phyloP scores from a whole-genome alignment of 2,797 vertebrate genomes.

The Sphenodon punctatus region DNA sequence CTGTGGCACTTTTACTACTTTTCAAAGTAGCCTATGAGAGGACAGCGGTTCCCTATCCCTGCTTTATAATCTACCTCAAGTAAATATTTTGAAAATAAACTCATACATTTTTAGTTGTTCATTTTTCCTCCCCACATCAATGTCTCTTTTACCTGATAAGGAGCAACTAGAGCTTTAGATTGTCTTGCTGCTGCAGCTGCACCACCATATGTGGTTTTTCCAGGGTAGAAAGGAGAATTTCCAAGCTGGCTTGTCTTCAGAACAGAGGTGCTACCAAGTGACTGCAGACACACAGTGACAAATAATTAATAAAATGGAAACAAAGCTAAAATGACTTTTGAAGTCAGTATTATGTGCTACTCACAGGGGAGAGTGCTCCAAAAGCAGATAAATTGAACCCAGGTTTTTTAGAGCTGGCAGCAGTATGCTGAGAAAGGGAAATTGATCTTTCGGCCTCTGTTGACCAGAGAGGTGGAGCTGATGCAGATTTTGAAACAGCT shows the following conservation, averaged over 20 bases:
- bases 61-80: not conserved
- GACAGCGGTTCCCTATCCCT: not conserved
- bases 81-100: not conserved
- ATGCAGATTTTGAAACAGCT: constrained; percentile 87
- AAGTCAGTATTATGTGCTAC: constrained; percentile 41
- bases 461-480: constrained; percentile 90
- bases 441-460: constrained; percentile 88
- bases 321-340: not conserved
- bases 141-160: constrained; percentile 85
- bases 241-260: constrained; percentile 92
- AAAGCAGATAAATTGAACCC: constrained; percentile 96
- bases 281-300: constrained; percentile 70
- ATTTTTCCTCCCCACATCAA: not conserved
- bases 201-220: constrained; percentile 95
- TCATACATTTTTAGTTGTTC: not conserved
- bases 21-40: not conserved
- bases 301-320: constrained; percentile 46
- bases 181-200: constrained; percentile 84
- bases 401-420: constrained; percentile 90
- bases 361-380: constrained; percentile 81
- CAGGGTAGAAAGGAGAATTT: constrained; percentile 96
- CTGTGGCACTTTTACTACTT: not conserved
- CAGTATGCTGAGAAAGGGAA: constrained; percentile 82
- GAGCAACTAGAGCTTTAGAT: constrained; percentile 79
- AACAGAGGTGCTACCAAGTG: constrained; percentile 86